These are phyloP conservation scores for Petrolisthes manimaculis DNA, from an alignment of 2,888 invertebrate genomes.

Conservation along the genomic window DNA sequence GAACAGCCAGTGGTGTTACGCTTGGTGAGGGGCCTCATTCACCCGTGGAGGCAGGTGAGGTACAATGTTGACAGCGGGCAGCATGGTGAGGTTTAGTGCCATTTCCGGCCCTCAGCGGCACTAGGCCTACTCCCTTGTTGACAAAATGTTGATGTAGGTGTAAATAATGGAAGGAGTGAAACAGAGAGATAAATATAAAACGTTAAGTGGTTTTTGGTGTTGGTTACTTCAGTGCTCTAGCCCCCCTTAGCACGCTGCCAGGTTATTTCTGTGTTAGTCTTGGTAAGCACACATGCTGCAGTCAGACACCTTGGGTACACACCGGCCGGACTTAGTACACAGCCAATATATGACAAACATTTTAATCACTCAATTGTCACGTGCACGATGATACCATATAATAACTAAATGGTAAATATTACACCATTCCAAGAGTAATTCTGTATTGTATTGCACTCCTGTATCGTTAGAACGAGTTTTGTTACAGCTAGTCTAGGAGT, in stretches of 20 bases:
- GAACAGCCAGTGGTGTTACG: constrained; percentile 16
- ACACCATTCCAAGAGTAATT: no score
- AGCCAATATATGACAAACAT: no score
- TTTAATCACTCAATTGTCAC: no score
- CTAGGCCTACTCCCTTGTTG: not conserved
- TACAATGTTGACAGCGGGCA: constrained; percentile 17
- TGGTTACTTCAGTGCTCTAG: not conserved
- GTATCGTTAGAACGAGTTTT: no score
- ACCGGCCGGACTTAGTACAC: not conserved
- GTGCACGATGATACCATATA: no score
- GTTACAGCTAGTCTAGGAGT: no score
- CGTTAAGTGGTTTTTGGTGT: not conserved
- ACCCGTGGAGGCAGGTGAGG: not conserved
- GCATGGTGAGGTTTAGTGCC: constrained; percentile 4
- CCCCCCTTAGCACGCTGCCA: not conserved
- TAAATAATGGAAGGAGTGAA: no score
- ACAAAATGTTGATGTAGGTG: no score
- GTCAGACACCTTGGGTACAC: not conserved
- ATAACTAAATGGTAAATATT: no score
- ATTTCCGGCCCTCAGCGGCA: constrained; percentile 19
- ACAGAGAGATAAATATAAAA: not conserved
- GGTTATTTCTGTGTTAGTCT: constrained; percentile 12
- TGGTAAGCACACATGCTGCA: constrained; percentile 3
- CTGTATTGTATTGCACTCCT: no score
- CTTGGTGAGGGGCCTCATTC: constrained; percentile 12